Evolutionary conservation across 2,113 vertebrate species (phyloP), one percentile per base, ranked within the genome.

Genomic region (Okapia johnstoni): DNA sequence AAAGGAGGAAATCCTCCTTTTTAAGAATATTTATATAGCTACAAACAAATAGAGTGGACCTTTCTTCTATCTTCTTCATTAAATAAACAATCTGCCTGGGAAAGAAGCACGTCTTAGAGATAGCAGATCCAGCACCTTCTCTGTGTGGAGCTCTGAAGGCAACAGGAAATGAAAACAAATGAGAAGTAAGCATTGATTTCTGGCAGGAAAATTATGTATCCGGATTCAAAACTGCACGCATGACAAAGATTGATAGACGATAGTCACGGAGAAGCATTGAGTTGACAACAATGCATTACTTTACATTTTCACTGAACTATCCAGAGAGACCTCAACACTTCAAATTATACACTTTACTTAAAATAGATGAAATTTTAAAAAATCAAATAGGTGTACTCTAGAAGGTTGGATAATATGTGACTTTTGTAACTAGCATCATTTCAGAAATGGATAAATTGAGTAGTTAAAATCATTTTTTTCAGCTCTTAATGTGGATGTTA

Each of bases 131-230:
- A 97, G 52, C 40, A 92, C 40, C 54, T 92, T 97, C 79, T 95
- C 57, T 95, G 90, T 85, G 33, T 40, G 46, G 93, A 60, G 88
- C 81, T 96, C 95, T 94, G 91, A 93, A 97, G 73, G 77, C 85
- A 93, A 94, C 66, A 98, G 98, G 97, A 98, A 98, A 85, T 96
- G 94, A 94, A 92, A 98, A 98, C 83, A 96, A 96, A 95, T 93
- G 93, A 96, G 85, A 92, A 97, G 85, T 93, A 91, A 97, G 88
- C 91, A 77, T 48, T 84, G 43, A 88, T 70, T 89, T 88, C 85
- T 66, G 95, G 86, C 96, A 97, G 97, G 96, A 96, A 98, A 95
- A 54, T 52, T 15, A 28, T 85, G 43, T 94, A 97, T 96, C 98
- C 83, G 79, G 96, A 95, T 97, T 87, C 85, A 91, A 88, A 92